A percentile compares a stretch with the other conserved stretches of the same genome.
These are phyloP conservation scores for Triplophysa tibetana DNA, from an alignment of 2,113 vertebrate genomes.

Conservation along the genomic window DNA sequence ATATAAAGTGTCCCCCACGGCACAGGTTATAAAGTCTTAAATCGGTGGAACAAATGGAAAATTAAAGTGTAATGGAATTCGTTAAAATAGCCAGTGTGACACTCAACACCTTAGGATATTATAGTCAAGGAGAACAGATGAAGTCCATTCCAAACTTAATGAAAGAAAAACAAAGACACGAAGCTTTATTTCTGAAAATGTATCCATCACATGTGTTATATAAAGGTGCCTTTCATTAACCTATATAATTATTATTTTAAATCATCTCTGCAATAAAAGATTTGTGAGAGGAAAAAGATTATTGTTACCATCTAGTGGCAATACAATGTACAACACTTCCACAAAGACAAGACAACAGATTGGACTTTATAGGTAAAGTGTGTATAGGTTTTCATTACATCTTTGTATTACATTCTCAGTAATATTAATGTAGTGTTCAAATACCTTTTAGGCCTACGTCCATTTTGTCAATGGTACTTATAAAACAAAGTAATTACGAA, in stretches of 20 bases:
- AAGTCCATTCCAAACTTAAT: slow-evolving; percentile 28
- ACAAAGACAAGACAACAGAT: not conserved
- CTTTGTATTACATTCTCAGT: not conserved
- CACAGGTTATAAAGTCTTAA: not conserved
- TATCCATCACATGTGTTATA: slow-evolving; percentile 6
- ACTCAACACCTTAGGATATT: slow-evolving; percentile 26
- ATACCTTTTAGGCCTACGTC: not conserved
- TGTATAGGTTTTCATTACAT: not conserved
- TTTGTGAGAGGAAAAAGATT: slow-evolving; percentile 48
- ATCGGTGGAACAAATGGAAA: not conserved
- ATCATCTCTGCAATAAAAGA: slow-evolving; percentile 38
- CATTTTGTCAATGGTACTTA: not conserved
- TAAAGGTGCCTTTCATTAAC: not conserved
- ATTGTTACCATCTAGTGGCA: slow-evolving; percentile 79
- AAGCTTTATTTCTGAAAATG: slow-evolving; percentile 1
- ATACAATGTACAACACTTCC: slow-evolving; percentile 55
- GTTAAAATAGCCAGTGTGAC: slow-evolving; percentile 7
- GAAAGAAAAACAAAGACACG: slow-evolving; percentile 40
- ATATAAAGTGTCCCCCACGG: not conserved
- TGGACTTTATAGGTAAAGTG: not conserved
- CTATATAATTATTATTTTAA: slow-evolving; percentile 2
- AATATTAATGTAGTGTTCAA: not conserved
- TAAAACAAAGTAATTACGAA: not conserved
- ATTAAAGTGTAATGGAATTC: slow-evolving; percentile 14
- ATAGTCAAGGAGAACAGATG: not conserved